Percentiles rank a stretch among this genome's conserved stretches.
Evolutionary conservation across 2,888 invertebrate genomes (phyloP).

Genomic region (Odiellus spinosus): DNA sequence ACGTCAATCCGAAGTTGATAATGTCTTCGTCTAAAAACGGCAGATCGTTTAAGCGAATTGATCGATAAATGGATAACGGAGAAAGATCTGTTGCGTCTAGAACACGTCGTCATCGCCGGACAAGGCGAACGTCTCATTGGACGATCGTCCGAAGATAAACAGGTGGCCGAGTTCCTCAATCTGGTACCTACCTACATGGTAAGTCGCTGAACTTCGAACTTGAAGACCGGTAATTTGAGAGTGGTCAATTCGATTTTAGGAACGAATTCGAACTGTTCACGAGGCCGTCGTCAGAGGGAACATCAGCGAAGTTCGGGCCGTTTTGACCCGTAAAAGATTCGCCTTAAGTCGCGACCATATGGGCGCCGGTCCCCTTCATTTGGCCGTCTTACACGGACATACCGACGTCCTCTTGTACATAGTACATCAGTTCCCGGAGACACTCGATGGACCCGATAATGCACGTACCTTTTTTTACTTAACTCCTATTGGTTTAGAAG

Average conservation of each 20-base stretch:
- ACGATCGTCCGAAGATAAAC: conserved; percentile 66
- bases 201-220: too few relatives aligned
- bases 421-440: conserved; percentile 68
- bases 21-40: neutral
- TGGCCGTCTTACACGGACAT: conserved; percentile 71
- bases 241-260: conserved; percentile 43
- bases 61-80: conserved; percentile 22
- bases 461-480: conserved; percentile 19
- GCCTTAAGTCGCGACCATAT: conserved; percentile 54
- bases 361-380: conserved; percentile 71
- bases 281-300: conserved; percentile 58
- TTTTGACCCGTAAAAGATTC: conserved; percentile 34
- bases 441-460: conserved; percentile 44
- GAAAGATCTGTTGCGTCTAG: conserved; percentile 21
- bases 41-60: conserved; percentile 19
- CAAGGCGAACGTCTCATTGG: conserved; percentile 40
- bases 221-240: too few relatives aligned
- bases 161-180: conserved; percentile 43
- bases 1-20: too few relatives aligned
- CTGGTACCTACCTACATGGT: conserved; percentile 24
- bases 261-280: conserved; percentile 64
- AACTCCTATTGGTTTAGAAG: too few relatives aligned
- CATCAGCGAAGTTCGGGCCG: conserved; percentile 34
- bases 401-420: conserved; percentile 52
- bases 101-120: conserved; percentile 24